Conservation (phyloP, 2,113 vertebrate genomes). For the Amblyornis subalaris region DNA sequence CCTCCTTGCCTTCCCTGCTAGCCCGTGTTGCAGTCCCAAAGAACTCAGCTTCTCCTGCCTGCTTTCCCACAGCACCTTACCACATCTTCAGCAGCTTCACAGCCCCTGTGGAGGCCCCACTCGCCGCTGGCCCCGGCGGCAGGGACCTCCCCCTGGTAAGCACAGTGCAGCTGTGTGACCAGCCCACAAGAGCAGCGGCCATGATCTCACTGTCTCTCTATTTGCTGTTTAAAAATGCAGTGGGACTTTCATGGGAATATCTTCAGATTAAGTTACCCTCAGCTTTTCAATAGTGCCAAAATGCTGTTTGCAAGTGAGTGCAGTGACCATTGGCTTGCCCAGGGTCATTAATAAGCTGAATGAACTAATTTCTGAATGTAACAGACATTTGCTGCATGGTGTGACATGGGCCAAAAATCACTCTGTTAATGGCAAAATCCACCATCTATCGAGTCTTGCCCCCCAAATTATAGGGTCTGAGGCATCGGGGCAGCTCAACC, state of each 20-base stretch:
- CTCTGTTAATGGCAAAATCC: background rate
- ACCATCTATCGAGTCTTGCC: background rate
- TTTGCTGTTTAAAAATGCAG: conserved; percentile 42
- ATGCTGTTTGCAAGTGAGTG: background rate
- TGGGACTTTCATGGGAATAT: background rate
- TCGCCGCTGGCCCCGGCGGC: fast-evolving
- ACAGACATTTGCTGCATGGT: background rate
- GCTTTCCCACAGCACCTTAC: background rate
- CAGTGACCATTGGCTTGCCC: fast-evolving
- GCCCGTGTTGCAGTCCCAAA: background rate
- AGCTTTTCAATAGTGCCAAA: background rate
- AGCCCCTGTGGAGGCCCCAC: background rate
- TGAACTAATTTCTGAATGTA: background rate
- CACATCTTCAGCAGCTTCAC: background rate
- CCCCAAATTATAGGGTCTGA: background rate
- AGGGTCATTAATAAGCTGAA: background rate
- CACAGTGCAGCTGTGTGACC: background rate
- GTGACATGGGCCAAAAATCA: background rate
- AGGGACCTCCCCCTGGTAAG: fast-evolving
- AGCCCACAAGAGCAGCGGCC: fast-evolving
- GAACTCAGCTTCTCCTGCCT: background rate
- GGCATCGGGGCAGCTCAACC: background rate
- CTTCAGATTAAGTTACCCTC: conserved; percentile 24
- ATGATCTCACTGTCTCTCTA: conserved; percentile 51
- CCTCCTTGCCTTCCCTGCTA: background rate